These are phyloP conservation scores for Pangasius larnaudii DNA, from an alignment of 2,797 vertebrate genomes.

Conservation along the genomic window DNA sequence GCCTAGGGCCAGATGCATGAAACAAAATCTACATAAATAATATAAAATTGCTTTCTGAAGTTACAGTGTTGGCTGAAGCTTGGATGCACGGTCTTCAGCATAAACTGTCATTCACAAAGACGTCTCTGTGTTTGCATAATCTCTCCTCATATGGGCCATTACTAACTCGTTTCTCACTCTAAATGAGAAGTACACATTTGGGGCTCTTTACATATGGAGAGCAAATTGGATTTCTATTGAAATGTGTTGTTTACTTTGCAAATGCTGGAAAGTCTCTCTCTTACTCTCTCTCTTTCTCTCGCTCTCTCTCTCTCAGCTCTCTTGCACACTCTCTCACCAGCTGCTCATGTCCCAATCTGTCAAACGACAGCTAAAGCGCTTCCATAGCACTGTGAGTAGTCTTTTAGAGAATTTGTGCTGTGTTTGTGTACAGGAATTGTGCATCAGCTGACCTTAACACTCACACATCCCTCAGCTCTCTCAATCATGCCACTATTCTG, in stretches of 20 bases:
- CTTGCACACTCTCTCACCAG: slow-evolving; percentile 41
- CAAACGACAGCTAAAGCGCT: slow-evolving; percentile 47
- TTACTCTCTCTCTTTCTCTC: slow-evolving; percentile 10
- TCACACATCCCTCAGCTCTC: slow-evolving; percentile 56
- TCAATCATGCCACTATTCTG: slow-evolving; percentile 61
- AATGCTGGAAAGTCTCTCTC: slow-evolving; percentile 28
- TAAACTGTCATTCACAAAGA: slow-evolving; percentile 46
- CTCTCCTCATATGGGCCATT: slow-evolving; percentile 51
- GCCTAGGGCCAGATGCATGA: slow-evolving; percentile 23
- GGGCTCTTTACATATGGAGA: slow-evolving; percentile 47
- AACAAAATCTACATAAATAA: slow-evolving; percentile 24
- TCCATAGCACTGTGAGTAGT: slow-evolving; percentile 34
- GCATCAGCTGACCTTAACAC: slow-evolving; percentile 59
- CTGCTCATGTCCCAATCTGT: slow-evolving; percentile 42
- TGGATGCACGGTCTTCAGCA: slow-evolving; percentile 13
- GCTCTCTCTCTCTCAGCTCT: slow-evolving; percentile 21
- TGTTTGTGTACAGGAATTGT: slow-evolving; percentile 42
- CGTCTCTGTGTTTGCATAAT: slow-evolving; percentile 49
- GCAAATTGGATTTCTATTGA: slow-evolving; percentile 59
- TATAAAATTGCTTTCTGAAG: slow-evolving; percentile 21
- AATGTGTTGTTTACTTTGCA: slow-evolving; percentile 47
- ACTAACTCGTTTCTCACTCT: slow-evolving; percentile 55
- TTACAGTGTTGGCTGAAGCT: slow-evolving; percentile 8
- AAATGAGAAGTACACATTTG: slow-evolving; percentile 45
- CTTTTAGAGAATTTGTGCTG: slow-evolving; percentile 29